Evolutionary conservation across 2,888 invertebrate species (phyloP).

Genomic region (Colletes collaris): DNA sequence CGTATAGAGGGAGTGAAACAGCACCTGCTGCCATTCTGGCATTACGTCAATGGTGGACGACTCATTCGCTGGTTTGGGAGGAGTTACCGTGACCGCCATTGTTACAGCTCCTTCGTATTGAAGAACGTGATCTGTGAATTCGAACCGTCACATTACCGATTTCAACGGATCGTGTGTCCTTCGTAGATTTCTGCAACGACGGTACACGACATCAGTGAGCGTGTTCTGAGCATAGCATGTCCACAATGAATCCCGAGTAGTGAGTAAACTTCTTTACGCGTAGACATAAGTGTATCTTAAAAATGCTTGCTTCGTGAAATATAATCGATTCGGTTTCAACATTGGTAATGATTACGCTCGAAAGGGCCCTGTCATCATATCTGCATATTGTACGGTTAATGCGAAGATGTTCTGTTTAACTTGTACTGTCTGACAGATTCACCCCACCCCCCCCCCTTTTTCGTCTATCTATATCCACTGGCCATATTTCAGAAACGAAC

Average conservation of each 20-base stretch:
- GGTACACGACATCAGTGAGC: conserved; percentile 44
- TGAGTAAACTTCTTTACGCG: conserved; percentile 78
- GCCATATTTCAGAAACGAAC: conserved; percentile 57
- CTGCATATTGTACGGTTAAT: conserved; percentile 2
- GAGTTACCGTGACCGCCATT: conserved; percentile 80
- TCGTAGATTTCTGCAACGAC: conserved; percentile 35
- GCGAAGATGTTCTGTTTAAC: conserved; percentile 24
- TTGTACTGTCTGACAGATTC: conserved; percentile 65
- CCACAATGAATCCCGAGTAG: conserved; percentile 84
- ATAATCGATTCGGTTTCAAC: conserved; percentile 16
- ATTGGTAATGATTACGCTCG: background rate
- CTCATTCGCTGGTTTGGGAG: conserved; percentile 77
- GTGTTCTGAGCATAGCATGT: conserved; percentile 79
- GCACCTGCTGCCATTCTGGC: conserved; percentile 78
- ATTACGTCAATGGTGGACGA: conserved; percentile 79
- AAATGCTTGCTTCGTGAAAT: conserved; percentile 35
- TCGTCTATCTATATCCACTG: conserved; percentile 20
- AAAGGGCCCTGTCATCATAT: background rate
- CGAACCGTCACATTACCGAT: conserved; percentile 49
- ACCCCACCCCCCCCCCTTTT: conserved; percentile 20
- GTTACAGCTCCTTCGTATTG: conserved; percentile 74
- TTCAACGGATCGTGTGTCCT: conserved; percentile 37
- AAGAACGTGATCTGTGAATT: conserved; percentile 66
- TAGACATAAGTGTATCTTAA: conserved; percentile 58
- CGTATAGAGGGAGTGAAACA: conserved; percentile 65